Percentiles rank a stretch among this genome's conserved stretches.
Evolutionary conservation across 2,797 vertebrate species (phyloP).

Genomic region (Dromococcyx pavoninus): DNA sequence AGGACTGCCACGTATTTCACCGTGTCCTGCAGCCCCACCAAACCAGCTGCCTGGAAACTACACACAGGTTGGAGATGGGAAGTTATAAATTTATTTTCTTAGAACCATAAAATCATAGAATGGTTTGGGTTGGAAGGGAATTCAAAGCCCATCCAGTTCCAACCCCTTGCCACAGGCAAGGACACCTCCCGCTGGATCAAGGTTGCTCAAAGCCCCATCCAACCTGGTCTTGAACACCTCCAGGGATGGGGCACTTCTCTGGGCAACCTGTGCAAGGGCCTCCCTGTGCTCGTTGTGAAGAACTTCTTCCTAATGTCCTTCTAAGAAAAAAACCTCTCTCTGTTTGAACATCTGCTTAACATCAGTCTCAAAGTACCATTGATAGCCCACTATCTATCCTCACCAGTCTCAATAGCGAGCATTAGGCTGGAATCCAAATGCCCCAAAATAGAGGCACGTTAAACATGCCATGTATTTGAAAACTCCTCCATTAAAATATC

Average conservation of each 20-base stretch:
- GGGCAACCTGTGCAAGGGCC: too few relatives aligned
- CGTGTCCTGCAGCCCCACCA: constrained; percentile 85
- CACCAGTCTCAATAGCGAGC: not conserved
- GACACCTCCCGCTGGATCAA: too few relatives aligned
- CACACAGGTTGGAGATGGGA: not conserved
- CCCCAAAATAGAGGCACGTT: not conserved
- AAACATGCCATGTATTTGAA: accelerated
- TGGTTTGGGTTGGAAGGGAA: too few relatives aligned
- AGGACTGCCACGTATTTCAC: constrained; percentile 87
- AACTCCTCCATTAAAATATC: not conserved
- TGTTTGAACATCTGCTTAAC: not conserved
- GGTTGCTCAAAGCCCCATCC: too few relatives aligned
- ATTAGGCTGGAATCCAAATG: not conserved
- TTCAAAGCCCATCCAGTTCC: too few relatives aligned
- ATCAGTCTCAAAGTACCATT: not conserved
- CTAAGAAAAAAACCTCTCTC: too few relatives aligned
- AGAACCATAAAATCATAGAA: too few relatives aligned
- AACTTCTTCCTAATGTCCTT: too few relatives aligned
- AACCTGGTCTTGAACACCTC: too few relatives aligned
- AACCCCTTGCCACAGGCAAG: too few relatives aligned
- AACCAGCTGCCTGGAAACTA: constrained; percentile 88
- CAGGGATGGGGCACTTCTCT: too few relatives aligned
- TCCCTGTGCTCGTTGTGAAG: too few relatives aligned
- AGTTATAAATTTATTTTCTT: not conserved
- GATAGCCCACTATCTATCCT: not conserved